Conservation (phyloP, 2,888 invertebrate species). For the Druceiella hillmani region DNA sequence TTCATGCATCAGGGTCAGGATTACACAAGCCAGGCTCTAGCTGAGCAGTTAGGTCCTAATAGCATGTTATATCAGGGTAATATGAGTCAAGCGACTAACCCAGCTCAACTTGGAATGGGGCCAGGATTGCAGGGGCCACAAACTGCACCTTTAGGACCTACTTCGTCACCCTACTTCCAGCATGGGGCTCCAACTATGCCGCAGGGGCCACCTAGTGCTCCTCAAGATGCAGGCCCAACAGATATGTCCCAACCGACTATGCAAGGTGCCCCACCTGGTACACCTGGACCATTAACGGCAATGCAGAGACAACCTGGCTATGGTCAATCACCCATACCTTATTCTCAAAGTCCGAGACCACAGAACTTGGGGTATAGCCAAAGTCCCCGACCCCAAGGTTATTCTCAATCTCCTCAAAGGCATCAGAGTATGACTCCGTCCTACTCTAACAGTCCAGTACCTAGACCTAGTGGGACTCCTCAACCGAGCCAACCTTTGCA, state of each 20-base stretch:
- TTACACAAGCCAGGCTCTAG: conserved; percentile 3
- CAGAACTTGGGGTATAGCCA: conserved; percentile 35
- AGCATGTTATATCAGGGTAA: conserved; percentile 24
- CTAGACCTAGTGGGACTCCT: conserved; percentile 34
- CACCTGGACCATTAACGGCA: conserved; percentile 16
- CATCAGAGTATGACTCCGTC: conserved; percentile 16
- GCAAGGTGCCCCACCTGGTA: conserved; percentile 11
- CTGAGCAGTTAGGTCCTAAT: conserved; percentile 11
- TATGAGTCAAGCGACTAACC: background rate
- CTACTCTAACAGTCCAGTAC: conserved; percentile 28
- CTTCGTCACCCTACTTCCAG: conserved; percentile 24
- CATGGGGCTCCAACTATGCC: conserved; percentile 6
- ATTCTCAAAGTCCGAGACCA: conserved; percentile 35
- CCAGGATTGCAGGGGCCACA: conserved; percentile 27
- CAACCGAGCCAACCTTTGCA: conserved; percentile 28
- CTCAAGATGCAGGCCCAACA: conserved; percentile 9
- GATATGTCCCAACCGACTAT: conserved; percentile 5
- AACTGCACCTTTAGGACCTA: conserved; percentile 18
- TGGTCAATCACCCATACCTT: conserved; percentile 24
- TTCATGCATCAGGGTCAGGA: conserved; percentile 23
- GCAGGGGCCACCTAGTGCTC: conserved; percentile 9
- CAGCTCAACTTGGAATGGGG: too few species aligned
- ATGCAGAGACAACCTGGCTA: conserved; percentile 17
- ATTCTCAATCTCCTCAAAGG: conserved; percentile 26
- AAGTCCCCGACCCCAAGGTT: conserved; percentile 41